Evolutionary conservation across 2,888 invertebrate genomes (phyloP), one percentile per base, ranked within the genome.

Genomic region (Stictocephala bisonia): DNA sequence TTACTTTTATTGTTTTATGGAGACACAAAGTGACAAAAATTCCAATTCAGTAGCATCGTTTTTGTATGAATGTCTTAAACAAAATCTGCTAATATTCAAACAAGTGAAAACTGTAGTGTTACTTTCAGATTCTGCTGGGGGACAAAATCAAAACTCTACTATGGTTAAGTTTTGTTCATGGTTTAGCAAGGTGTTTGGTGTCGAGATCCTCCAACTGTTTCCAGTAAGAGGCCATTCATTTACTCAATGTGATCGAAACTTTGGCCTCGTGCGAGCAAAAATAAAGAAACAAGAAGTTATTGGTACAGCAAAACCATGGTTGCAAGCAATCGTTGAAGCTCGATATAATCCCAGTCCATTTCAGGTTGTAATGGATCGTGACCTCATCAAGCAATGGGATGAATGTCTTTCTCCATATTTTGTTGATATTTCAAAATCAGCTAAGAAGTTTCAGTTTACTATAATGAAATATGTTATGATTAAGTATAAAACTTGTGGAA

Each of bases 331-430:
- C 41, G 58, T 71, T 2, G n/a, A 22, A n/a, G 41, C 48, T 29
- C 58, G 26, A 29, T 6, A 15, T 40, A 71, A 60, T 18, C 71
- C 71, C 15, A 18, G 13, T 13, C 3, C 29, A 9, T 69, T 69
- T 29, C 41, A 69, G 20, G 29, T 69, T 3, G n/a, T 51, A 2
- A 69, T 69, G 69, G 69, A 69, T 26, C 29, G 53, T 22, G 26
- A 48, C 9, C 35, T 67, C 3, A 24, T 67, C 3, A 67, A 48
- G 15, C 69, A 71, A 26, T 72, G 74, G 67, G 76, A 74, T 41
- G 13, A 18, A 18, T 9, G 9, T 1, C 66, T 66, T 66, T 9
- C 6, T 40, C 41, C 48, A 22, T 66, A 22, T 27, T 66, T 66
- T 44, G 13, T 44, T 22, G 18, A 44, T 22, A 41, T 66, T 13